Percentiles rank a stretch among this genome's conserved stretches.
Conservation (phyloP, 2,797 vertebrate genomes). For the Labeo calbasu region DNA sequence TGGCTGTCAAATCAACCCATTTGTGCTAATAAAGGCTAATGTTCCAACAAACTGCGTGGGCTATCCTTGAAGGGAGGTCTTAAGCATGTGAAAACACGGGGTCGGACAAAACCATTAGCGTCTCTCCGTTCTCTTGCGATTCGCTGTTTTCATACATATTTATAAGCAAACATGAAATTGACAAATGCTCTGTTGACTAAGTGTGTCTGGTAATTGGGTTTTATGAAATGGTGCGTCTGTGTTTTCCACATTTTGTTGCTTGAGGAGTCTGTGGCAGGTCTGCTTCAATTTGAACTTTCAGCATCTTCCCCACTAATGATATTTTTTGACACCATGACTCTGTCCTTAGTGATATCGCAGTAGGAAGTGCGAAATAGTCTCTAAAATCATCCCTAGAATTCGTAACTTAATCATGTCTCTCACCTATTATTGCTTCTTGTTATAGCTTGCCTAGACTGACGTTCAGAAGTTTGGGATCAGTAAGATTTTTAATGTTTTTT, state of each 20-base stretch:
- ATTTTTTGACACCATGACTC: not conserved
- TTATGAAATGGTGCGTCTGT: slow-evolving; percentile 27
- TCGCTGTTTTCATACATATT: slow-evolving; percentile 53
- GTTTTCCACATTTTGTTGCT: slow-evolving; percentile 17
- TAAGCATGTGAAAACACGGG: slow-evolving; percentile 15
- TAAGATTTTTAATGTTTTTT: no score
- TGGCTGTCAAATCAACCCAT: slow-evolving; percentile 31
- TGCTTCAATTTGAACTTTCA: slow-evolving; percentile 17
- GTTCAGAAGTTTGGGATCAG: no score
- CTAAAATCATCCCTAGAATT: not conserved
- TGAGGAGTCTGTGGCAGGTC: slow-evolving; percentile 5
- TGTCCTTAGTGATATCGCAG: not conserved
- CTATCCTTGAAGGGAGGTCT: not conserved
- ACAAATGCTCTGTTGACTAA: slow-evolving; percentile 51
- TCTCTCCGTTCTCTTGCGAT: not conserved
- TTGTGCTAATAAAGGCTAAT: slow-evolving; percentile 9
- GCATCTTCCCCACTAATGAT: not conserved
- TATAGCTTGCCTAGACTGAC: not conserved
- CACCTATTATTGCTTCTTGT: slow-evolving; percentile 18
- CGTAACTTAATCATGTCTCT: slow-evolving; percentile 2
- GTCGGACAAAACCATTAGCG: slow-evolving; percentile 27
- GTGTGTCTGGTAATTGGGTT: slow-evolving; percentile 48
- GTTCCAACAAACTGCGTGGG: slow-evolving; percentile 14
- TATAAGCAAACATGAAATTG: slow-evolving; percentile 53
- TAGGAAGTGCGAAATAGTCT: not conserved